phyloP scores from a whole-genome alignment of 64 coral and sea anemone genomes.

The Stichodactyla mertensii region DNA sequence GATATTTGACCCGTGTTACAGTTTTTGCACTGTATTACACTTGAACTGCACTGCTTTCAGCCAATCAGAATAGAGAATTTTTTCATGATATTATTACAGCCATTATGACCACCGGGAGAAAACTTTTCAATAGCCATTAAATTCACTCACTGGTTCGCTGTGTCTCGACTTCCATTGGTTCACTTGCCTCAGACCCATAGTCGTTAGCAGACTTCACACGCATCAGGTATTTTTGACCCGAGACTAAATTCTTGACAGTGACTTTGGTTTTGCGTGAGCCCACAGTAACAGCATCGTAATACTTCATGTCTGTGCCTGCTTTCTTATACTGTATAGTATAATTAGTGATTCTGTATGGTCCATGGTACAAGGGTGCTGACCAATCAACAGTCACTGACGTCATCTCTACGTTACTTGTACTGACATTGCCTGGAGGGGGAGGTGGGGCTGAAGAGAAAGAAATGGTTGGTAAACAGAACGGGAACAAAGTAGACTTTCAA shows the following conservation, averaged over 20 bases:
- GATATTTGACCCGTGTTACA: too few relatives aligned
- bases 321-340: constrained; percentile 3
- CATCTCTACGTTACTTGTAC: neutral
- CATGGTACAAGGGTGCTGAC: constrained; percentile 2
- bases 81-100: too few relatives aligned
- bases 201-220: too few relatives aligned
- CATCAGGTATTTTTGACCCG: too few relatives aligned
- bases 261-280: neutral
- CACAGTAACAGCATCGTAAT: neutral
- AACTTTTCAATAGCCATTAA: too few relatives aligned
- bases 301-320: neutral
- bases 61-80: too few relatives aligned
- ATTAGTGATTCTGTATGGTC: neutral
- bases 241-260: neutral
- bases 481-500: neutral
- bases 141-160: too few relatives aligned
- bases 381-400: neutral
- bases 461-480: neutral
- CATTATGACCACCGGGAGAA: too few relatives aligned
- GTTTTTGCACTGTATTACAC: too few relatives aligned
- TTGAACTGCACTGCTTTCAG: too few relatives aligned
- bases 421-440: neutral
- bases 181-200: too few relatives aligned
- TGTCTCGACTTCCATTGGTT: too few relatives aligned
- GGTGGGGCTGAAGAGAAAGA: constrained; percentile 21